phyloP scores from a whole-genome alignment of 1,140 invertebrate genomes.

The Agraylea sexmaculata region DNA sequence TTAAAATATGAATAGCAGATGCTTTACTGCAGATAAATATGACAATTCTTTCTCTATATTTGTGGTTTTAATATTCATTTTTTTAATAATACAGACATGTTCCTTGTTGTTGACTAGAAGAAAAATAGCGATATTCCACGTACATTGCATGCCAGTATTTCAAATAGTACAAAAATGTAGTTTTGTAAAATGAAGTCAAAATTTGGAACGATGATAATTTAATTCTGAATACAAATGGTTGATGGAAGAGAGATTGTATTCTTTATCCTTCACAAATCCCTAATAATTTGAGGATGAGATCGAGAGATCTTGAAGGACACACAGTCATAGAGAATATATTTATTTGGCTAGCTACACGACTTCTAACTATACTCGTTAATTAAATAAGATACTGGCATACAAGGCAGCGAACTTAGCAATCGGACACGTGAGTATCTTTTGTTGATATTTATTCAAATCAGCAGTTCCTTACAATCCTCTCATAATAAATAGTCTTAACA shows the following conservation, averaged over 20 bases:
- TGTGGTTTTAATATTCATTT: conserved; percentile 5
- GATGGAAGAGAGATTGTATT: conserved; percentile 6
- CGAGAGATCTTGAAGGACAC: conserved; percentile 20
- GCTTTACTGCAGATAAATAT: conserved; percentile 8
- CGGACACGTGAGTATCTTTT: conserved; percentile 10
- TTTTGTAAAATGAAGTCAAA: conserved; percentile 1
- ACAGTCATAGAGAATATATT: conserved; percentile 12
- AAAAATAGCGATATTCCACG: conserved; percentile 10
- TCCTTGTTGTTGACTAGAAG: conserved; percentile 19
- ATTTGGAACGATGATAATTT: neutral
- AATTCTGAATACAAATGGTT: neutral
- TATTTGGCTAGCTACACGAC: conserved; percentile 12
- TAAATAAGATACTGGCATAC: conserved; percentile 1
- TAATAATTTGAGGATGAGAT: conserved; percentile 20
- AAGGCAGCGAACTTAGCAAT: conserved; percentile 7
- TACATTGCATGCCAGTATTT: neutral
- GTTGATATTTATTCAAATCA: conserved; percentile 7
- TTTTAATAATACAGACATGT: conserved; percentile 18
- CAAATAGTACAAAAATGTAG: neutral
- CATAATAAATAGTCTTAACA: too few relatives aligned
- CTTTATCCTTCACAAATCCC: conserved; percentile 20
- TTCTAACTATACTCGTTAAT: conserved; percentile 7
- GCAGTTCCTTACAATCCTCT: too few relatives aligned
- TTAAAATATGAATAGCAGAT: conserved; percentile 18
- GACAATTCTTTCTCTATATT: neutral